A percentile compares a stretch with the other conserved stretches of the same genome.
phyloP scores from a whole-genome alignment of 2,113 vertebrate species.

The Tachysurus fulvidraco region DNA sequence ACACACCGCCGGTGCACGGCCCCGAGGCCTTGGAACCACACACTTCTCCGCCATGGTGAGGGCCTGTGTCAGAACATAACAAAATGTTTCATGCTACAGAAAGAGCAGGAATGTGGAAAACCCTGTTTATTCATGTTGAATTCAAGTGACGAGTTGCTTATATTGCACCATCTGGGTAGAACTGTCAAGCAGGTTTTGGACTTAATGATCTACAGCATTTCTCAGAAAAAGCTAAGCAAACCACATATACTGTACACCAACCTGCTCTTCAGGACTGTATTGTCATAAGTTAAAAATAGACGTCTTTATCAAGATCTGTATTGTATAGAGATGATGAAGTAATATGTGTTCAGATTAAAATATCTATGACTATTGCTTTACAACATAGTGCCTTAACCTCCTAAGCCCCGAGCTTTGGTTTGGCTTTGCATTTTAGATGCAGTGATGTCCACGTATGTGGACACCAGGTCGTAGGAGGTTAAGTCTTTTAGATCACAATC shows the following conservation, averaged over 20 bases:
- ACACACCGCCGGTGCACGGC: slow-evolving; percentile 49
- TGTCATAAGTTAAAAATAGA: too few species aligned
- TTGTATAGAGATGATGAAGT: background rate
- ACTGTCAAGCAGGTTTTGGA: background rate
- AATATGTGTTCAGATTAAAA: background rate
- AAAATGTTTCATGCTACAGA: background rate
- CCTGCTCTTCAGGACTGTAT: background rate
- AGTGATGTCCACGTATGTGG: too few species aligned
- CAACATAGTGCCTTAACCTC: too few species aligned
- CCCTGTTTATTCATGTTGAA: background rate
- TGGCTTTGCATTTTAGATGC: too few species aligned
- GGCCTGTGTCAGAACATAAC: slow-evolving; percentile 53
- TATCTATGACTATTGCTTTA: background rate
- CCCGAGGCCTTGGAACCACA: slow-evolving; percentile 59
- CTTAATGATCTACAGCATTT: background rate
- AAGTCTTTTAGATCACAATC: background rate
- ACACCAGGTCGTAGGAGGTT: too few species aligned
- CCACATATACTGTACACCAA: background rate
- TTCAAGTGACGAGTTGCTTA: background rate
- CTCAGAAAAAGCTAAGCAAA: background rate
- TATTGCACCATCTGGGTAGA: background rate
- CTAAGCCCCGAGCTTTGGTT: too few species aligned
- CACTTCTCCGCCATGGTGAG: slow-evolving; percentile 31
- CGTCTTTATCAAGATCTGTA: background rate
- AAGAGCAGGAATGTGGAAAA: background rate